These are phyloP conservation scores for Heliconius sara DNA, from an alignment of 2,888 invertebrate genomes.

Conservation along the genomic window DNA sequence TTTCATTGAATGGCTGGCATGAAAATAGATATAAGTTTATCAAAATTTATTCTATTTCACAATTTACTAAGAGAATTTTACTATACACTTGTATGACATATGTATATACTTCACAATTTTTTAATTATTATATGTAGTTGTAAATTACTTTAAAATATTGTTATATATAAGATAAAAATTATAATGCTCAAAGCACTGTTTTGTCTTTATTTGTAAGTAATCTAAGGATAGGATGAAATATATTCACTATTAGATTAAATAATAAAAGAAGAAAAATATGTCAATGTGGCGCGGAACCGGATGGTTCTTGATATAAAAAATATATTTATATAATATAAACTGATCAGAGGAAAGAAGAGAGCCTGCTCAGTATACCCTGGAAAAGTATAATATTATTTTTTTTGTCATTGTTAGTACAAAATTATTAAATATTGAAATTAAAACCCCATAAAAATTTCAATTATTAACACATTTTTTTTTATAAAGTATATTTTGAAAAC, in stretches of 20 bases:
- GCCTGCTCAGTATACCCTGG: not conserved
- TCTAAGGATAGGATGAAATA: not conserved
- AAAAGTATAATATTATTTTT: too few species aligned
- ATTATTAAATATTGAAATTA: not conserved
- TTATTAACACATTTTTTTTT: not conserved
- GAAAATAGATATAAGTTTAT: not conserved
- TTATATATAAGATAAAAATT: not conserved
- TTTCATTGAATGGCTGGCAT: not conserved
- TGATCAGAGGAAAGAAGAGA: not conserved
- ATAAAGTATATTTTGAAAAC: not conserved
- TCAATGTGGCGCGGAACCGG: too few species aligned
- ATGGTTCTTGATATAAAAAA: not conserved
- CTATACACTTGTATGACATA: slow-evolving; percentile 3
- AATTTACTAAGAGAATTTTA: slow-evolving; percentile 4
- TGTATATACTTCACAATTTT: slow-evolving; percentile 6
- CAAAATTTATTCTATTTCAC: not conserved
- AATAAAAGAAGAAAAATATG: not conserved
- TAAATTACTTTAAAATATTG: slow-evolving; percentile 4
- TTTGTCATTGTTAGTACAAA: not conserved
- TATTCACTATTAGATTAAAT: slow-evolving; percentile 5
- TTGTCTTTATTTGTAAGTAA: slow-evolving; percentile 33
- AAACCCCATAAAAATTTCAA: not conserved
- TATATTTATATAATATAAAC: not conserved
- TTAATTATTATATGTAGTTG: slow-evolving; percentile 2
- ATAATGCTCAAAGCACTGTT: slow-evolving; percentile 43